These are phyloP conservation scores for Parauchenoglanis ngamensis DNA, from an alignment of 2,797 vertebrate species.

Conservation along the genomic window DNA sequence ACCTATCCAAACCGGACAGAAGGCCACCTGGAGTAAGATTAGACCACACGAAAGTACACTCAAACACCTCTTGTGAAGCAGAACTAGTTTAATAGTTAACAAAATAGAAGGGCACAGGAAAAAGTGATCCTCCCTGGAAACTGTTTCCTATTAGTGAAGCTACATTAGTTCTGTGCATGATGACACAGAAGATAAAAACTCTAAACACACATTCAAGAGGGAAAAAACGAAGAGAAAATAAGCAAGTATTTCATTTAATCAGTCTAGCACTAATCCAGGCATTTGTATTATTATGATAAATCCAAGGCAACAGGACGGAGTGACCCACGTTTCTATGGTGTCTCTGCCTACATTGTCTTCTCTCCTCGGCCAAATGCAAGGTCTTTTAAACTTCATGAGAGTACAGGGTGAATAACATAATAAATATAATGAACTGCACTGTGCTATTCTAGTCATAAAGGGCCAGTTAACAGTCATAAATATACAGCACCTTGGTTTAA, in stretches of 20 bases:
- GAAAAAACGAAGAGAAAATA: background rate
- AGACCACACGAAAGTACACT: constrained; percentile 48
- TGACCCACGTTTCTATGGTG: constrained; percentile 63
- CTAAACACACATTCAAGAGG: background rate
- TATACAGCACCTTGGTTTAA: background rate
- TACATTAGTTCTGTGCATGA: constrained; percentile 57
- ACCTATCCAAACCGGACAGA: constrained; percentile 26
- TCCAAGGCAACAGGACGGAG: constrained; percentile 69
- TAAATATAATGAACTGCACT: background rate
- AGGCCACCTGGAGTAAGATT: constrained; percentile 41
- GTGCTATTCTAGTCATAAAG: background rate
- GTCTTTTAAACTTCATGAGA: constrained; percentile 16
- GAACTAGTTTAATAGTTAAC: constrained; percentile 78
- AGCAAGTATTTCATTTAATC: background rate
- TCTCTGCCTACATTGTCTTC: constrained; percentile 30
- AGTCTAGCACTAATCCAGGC: constrained; percentile 53
- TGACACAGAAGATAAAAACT: background rate
- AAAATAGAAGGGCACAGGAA: constrained; percentile 55
- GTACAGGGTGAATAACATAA: constrained; percentile 16
- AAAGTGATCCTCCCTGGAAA: constrained; percentile 23
- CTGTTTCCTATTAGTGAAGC: constrained; percentile 68
- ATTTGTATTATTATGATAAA: constrained; percentile 70
- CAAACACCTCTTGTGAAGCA: constrained; percentile 51
- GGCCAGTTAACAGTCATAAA: background rate
- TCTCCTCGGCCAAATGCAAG: constrained; percentile 10